A percentile compares a stretch with the other conserved stretches of the same genome.
Evolutionary conservation across 1,140 invertebrate genomes (phyloP).

Genomic region (Diprion similis): DNA sequence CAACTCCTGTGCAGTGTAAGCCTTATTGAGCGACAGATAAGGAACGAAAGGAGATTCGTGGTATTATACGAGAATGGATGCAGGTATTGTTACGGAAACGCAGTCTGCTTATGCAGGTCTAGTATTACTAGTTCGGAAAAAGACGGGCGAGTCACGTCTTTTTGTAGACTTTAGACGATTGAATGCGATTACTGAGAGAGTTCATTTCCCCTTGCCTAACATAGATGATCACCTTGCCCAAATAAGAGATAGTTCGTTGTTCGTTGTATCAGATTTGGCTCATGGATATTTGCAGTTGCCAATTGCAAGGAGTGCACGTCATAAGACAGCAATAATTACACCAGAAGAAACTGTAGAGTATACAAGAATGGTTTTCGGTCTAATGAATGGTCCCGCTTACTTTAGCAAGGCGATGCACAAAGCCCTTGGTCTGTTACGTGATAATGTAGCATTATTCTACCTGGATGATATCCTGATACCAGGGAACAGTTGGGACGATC

Average conservation of each 20-base stretch:
- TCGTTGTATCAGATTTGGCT: slow-evolving; percentile 22
- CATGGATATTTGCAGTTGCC: slow-evolving; percentile 31
- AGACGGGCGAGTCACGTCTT: slow-evolving; percentile 39
- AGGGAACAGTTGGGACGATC: slow-evolving; percentile 24
- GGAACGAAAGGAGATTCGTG: slow-evolving; percentile 11
- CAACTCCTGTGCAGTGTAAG: slow-evolving; percentile 16
- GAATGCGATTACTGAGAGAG: slow-evolving; percentile 42
- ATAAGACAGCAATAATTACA: slow-evolving; percentile 28
- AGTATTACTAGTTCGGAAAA: slow-evolving; percentile 43
- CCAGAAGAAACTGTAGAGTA: slow-evolving; percentile 27
- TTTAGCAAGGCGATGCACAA: slow-evolving; percentile 7
- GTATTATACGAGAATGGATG: slow-evolving; percentile 22
- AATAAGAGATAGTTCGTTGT: slow-evolving; percentile 16
- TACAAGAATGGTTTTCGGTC: slow-evolving; percentile 19
- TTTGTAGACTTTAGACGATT: slow-evolving; percentile 53
- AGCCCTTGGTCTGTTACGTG: slow-evolving; percentile 14
- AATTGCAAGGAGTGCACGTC: slow-evolving; percentile 7
- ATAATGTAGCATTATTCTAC: slow-evolving; percentile 22
- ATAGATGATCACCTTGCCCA: slow-evolving; percentile 20
- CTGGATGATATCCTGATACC: slow-evolving; percentile 28
- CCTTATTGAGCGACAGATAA: slow-evolving; percentile 18
- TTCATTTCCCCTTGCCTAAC: neutral
- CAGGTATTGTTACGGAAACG: slow-evolving; percentile 33
- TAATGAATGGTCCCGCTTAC: slow-evolving; percentile 20
- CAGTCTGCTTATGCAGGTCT: slow-evolving; percentile 41